These are phyloP conservation scores for Cladopsammia gracilis DNA, from an alignment of 64 coral and sea anemone genomes.

Conservation along the genomic window DNA sequence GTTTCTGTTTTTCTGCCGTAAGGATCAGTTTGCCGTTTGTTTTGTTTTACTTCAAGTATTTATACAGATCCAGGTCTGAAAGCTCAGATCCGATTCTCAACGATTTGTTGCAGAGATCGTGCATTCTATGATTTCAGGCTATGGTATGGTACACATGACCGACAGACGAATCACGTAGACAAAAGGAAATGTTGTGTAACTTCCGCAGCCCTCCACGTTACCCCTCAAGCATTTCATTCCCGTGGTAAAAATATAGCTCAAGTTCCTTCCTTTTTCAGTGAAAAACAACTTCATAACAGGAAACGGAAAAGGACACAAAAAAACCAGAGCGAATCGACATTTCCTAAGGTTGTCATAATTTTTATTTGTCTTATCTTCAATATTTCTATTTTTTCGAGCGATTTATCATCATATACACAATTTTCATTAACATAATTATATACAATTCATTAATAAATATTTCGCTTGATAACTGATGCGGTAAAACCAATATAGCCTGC, in stretches of 20 bases:
- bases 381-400: not conserved
- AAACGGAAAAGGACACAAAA: not conserved
- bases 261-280: not conserved
- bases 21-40: too few species aligned
- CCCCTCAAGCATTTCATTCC: not conserved
- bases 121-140: too few species aligned
- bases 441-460: constrained; percentile 26
- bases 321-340: not conserved
- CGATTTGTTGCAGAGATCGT: too few species aligned
- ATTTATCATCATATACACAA: not conserved
- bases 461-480: not conserved
- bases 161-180: too few species aligned
- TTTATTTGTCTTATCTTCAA: not conserved
- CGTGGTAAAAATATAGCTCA: not conserved
- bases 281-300: not conserved
- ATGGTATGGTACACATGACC: too few species aligned
- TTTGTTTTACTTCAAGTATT: too few species aligned
- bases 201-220: too few species aligned
- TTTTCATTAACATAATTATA: not conserved
- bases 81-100: too few species aligned
- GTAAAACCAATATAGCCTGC: not conserved
- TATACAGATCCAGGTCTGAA: too few species aligned
- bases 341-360: not conserved
- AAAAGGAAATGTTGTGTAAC: too few species aligned
- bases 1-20: too few species aligned